phyloP scores from a whole-genome alignment of 2,797 vertebrate species.

The Pachyuromys duprasi region DNA sequence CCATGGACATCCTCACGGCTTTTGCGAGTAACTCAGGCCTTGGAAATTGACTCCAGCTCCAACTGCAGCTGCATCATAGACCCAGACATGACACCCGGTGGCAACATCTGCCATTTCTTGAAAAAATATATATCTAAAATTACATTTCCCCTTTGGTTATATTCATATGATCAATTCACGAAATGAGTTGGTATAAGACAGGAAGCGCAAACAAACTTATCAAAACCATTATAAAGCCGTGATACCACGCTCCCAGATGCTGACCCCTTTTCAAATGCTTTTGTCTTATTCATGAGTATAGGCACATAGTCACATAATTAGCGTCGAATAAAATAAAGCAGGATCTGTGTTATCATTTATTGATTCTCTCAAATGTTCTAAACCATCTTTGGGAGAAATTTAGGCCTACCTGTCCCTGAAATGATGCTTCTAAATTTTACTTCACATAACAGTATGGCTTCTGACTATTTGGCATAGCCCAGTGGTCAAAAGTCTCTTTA shows the following conservation, averaged over 20 bases:
- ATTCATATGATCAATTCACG: neutral
- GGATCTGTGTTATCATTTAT: neutral
- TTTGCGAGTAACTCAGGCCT: neutral
- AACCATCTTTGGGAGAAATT: constrained; percentile 8
- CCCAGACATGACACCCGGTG: too few species aligned
- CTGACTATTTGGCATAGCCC: neutral
- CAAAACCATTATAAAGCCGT: neutral
- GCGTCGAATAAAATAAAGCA: neutral
- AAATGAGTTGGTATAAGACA: constrained; percentile 1
- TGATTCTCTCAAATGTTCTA: neutral
- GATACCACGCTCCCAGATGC: neutral
- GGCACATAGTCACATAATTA: neutral
- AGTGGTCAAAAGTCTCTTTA: neutral
- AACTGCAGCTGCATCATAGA: too few species aligned
- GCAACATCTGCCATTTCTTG: neutral
- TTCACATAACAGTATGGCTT: neutral
- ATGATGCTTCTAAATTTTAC: constrained; percentile 1
- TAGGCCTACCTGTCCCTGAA: neutral
- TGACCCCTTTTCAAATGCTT: neutral
- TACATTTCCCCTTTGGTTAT: neutral
- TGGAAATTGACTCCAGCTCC: too few species aligned
- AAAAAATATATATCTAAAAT: neutral
- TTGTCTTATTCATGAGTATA: neutral
- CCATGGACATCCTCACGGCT: neutral
- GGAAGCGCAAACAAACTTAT: neutral